Evolutionary conservation across 1,140 invertebrate genomes (phyloP).

Genomic region (Bilobella aurantiaca): DNA sequence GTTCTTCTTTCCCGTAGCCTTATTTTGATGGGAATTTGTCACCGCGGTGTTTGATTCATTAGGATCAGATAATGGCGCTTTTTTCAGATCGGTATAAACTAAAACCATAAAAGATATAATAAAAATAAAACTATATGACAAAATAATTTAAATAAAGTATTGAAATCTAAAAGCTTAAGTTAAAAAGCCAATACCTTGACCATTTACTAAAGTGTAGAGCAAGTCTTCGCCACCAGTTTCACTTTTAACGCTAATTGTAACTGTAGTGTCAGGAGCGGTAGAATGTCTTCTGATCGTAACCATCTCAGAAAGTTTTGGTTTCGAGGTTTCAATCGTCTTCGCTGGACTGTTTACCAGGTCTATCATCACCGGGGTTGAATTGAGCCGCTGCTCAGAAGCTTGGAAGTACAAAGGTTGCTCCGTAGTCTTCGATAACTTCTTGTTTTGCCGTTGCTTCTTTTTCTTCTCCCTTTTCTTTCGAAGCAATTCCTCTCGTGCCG

Average conservation of each 20-base stretch:
- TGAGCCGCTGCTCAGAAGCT: neutral
- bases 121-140: too few species aligned
- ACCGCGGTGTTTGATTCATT: too few species aligned
- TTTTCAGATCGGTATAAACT: too few species aligned
- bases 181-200: slow-evolving; percentile 24
- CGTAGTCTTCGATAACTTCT: neutral
- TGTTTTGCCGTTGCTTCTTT: slow-evolving; percentile 5
- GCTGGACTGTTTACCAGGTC: neutral
- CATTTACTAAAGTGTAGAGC: slow-evolving; percentile 30
- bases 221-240: slow-evolving; percentile 21
- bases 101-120: too few species aligned
- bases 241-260: slow-evolving; percentile 32
- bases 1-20: too few species aligned
- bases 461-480: slow-evolving; percentile 3
- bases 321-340: neutral
- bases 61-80: too few species aligned
- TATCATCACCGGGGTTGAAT: neutral
- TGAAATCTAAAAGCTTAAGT: too few species aligned
- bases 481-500: slow-evolving; percentile 5
- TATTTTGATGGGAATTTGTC: too few species aligned
- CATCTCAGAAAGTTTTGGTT: slow-evolving; percentile 10
- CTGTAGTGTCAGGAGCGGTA: slow-evolving; percentile 19
- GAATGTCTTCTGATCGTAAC: slow-evolving; percentile 32
- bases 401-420: too few species aligned
- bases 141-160: too few species aligned